Evolutionary conservation across 2,113 vertebrate species (phyloP), one percentile per base, ranked within the genome.

Genomic region (Colinus virginianus): DNA sequence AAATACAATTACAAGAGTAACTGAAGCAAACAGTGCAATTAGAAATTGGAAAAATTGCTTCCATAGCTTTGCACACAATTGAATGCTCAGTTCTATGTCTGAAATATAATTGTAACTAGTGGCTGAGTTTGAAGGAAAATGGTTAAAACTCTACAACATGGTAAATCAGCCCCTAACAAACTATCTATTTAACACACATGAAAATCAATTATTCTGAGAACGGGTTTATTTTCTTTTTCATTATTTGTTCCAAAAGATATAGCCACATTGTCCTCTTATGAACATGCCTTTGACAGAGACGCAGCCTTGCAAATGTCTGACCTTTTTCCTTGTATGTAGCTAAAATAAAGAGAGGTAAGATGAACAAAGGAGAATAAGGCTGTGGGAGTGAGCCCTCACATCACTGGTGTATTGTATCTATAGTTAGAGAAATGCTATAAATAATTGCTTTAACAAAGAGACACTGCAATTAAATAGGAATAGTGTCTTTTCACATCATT

Each of bases 1-100:
- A 96, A 97, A 97, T 93, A 96, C 68, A 80, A 95, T 97, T 97
- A 95, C 81, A 96, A 93, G 89, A 75, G 71, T 88, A 96, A 84
- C 28, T 95, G 89, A 93, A 96, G 91, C 85, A 97, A 96, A 66
- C 81, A 95, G 83, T 90, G 87, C 90, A 97, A 97, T 97, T 97
- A 97, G 93, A 96, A 96, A 95, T 13, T 71, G 90, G 79, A 96
- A 97, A 95, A 93, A 80, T 90, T 87, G 68, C 68, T 92, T 82
- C 68, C 43, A 72, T 72, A 95, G 64, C 89, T 96, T 81, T 92
- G 90, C 8, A 26, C 48, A 70, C 96, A 96, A 85, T 93, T 95
- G 94, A 95, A 96, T 83, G 92, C 76, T 94, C 93, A 91, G 88
- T 96, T 97, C 88, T 78, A 96, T 53, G 56, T 80, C 76, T 4